Evolutionary conservation across 2,113 vertebrate species (phyloP).

Genomic region (Delphinus delphis): DNA sequence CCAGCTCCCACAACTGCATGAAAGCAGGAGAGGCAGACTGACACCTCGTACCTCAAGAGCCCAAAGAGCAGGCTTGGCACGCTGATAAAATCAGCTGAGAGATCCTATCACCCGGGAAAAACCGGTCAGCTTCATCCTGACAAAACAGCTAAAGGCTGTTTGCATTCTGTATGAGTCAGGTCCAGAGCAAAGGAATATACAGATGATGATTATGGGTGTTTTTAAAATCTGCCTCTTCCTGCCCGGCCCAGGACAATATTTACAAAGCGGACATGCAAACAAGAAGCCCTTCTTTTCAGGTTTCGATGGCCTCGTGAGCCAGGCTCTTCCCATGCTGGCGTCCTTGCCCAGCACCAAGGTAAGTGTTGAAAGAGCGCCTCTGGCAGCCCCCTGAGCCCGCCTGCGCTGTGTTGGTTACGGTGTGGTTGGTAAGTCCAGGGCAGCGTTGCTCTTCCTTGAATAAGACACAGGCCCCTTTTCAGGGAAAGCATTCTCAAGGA

Average conservation of each 20-base stretch:
- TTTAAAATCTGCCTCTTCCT: slow-evolving; percentile 63
- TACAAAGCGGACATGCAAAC: slow-evolving; percentile 63
- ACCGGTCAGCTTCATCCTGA: background rate
- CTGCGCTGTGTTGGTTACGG: background rate
- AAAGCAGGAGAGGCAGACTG: background rate
- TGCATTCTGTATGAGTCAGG: background rate
- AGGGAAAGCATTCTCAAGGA: background rate
- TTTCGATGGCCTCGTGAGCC: background rate
- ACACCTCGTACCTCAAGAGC: background rate
- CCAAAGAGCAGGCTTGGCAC: background rate
- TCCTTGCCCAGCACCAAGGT: background rate
- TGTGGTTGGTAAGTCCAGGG: background rate
- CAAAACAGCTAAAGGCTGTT: background rate
- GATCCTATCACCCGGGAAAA: background rate
- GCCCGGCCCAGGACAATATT: slow-evolving; percentile 62
- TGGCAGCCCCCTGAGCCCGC: background rate
- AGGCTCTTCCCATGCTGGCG: background rate
- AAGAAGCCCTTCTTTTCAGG: slow-evolving; percentile 44
- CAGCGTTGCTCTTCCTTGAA: background rate
- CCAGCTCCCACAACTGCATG: background rate
- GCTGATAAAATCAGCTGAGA: background rate
- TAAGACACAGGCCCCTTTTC: background rate
- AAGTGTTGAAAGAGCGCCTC: background rate
- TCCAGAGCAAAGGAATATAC: background rate
- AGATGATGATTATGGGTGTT: slow-evolving; percentile 60